A percentile compares a stretch with the other conserved stretches of the same genome.
Evolutionary conservation across 1,140 invertebrate species (phyloP).

Genomic region (Liolophura sinensis): DNA sequence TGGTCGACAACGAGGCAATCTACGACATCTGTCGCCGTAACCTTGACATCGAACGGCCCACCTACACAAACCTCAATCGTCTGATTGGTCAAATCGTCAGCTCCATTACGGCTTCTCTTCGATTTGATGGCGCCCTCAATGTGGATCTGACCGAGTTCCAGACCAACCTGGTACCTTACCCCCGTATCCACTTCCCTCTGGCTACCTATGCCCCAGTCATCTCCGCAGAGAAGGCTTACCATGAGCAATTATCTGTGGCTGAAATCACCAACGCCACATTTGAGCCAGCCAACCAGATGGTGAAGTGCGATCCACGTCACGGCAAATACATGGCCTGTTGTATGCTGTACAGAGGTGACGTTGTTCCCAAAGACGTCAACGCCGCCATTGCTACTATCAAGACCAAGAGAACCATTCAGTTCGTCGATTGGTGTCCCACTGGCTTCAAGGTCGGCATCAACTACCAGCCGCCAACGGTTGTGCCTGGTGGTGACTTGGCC

Average conservation of each 20-base stretch:
- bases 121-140: slow-evolving; percentile 73
- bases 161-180: slow-evolving; percentile 65
- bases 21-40: slow-evolving; percentile 64
- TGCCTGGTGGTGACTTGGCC: no score
- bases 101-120: slow-evolving; percentile 59
- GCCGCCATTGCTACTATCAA: slow-evolving; percentile 82
- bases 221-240: slow-evolving; percentile 31
- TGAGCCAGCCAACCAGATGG: slow-evolving; percentile 85
- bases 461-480: no score
- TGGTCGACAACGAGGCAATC: slow-evolving; percentile 48
- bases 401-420: slow-evolving; percentile 62
- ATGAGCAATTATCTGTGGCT: slow-evolving; percentile 61
- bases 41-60: slow-evolving; percentile 72
- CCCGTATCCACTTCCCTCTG: slow-evolving; percentile 40
- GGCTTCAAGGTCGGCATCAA: slow-evolving; percentile 71
- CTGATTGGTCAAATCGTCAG: slow-evolving; percentile 28
- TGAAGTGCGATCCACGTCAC: slow-evolving; percentile 85
- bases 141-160: slow-evolving; percentile 73
- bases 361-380: slow-evolving; percentile 77
- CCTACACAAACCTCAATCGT: slow-evolving; percentile 72
- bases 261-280: slow-evolving; percentile 76
- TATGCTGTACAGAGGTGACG: slow-evolving; percentile 29
- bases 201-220: slow-evolving; percentile 37
- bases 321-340: slow-evolving; percentile 70
- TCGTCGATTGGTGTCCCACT: slow-evolving; percentile 38